A percentile compares a stretch with the other conserved stretches of the same genome.
These are phyloP conservation scores for Cassiopea andromeda DNA, from an alignment of 30 jellyfish, hydroid and myxozoan genomes.

Conservation along the genomic window DNA sequence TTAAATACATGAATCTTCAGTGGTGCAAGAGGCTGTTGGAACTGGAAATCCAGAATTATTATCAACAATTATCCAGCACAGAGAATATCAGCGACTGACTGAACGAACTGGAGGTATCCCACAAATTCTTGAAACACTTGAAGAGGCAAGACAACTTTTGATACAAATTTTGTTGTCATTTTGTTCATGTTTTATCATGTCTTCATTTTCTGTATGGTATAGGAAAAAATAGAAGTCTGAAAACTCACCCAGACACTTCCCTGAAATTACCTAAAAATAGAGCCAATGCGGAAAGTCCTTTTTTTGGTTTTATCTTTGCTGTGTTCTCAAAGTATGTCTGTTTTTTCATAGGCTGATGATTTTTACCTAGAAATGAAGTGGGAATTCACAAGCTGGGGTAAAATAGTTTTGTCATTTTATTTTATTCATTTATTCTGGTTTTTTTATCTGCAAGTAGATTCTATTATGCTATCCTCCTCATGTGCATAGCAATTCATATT, in stretches of 20 bases:
- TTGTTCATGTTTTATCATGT: background rate
- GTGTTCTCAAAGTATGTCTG: too few relatives aligned
- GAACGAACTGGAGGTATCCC: conserved; percentile 88
- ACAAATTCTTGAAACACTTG: conserved; percentile 86
- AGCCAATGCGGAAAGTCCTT: too few relatives aligned
- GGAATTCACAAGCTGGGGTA: conserved; percentile 99
- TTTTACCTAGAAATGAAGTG: conserved; percentile 97
- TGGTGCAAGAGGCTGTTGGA: conserved; percentile 99
- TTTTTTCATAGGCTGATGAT: conserved; percentile 84
- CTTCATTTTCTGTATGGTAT: background rate
- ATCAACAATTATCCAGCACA: conserved; percentile 75
- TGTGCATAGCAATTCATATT: too few relatives aligned
- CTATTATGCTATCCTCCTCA: too few relatives aligned
- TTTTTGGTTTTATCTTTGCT: too few relatives aligned
- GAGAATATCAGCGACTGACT: conserved; percentile 94
- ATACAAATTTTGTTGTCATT: background rate
- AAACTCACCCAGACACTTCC: too few relatives aligned
- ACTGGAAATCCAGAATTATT: conserved; percentile 90
- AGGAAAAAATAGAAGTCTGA: too few relatives aligned
- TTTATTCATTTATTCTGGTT: too few relatives aligned
- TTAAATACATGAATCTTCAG: conserved; percentile 25
- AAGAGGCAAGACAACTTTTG: conserved; percentile 66
- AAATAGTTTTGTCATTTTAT: background rate
- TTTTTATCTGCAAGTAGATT: too few relatives aligned
- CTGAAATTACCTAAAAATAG: too few relatives aligned